A percentile compares a stretch with the other conserved stretches of the same genome.
phyloP scores from a whole-genome alignment of 2,113 vertebrate genomes.

The Entomyzon cyanotis region DNA sequence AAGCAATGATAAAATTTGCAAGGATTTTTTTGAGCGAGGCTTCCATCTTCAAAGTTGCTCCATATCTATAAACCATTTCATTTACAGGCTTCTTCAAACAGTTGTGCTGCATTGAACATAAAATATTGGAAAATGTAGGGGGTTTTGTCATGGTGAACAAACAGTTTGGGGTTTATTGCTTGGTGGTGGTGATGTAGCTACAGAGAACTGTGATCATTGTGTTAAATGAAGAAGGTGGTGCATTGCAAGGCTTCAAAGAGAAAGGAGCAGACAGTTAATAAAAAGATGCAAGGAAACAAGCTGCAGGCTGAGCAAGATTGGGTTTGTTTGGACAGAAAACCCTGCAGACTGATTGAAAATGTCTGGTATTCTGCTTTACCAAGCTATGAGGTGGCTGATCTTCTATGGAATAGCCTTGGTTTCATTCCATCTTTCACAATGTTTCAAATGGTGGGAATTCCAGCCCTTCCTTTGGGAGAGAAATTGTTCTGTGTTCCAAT shows the following conservation, averaged over 20 bases:
- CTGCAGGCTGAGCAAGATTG: background rate
- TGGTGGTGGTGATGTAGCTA: background rate
- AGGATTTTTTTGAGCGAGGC: background rate
- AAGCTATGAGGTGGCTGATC: background rate
- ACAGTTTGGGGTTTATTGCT: background rate
- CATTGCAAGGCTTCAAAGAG: background rate
- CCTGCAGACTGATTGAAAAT: background rate
- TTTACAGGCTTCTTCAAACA: background rate
- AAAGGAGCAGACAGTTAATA: background rate
- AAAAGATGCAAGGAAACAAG: background rate
- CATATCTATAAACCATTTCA: background rate
- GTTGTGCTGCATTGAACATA: background rate
- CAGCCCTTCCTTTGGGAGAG: background rate
- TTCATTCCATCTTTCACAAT: background rate
- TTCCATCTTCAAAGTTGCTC: background rate
- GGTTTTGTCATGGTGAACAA: background rate
- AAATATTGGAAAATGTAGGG: background rate
- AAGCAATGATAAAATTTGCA: background rate
- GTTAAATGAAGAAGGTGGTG: background rate
- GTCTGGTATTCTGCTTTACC: background rate
- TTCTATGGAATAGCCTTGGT: background rate
- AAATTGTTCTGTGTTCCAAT: background rate
- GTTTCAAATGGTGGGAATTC: background rate
- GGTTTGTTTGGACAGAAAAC: background rate
- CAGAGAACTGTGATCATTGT: background rate